Base-by-base conservation (phyloP, 2,797 vertebrate species). In the Anguilla marmorata region DNA sequence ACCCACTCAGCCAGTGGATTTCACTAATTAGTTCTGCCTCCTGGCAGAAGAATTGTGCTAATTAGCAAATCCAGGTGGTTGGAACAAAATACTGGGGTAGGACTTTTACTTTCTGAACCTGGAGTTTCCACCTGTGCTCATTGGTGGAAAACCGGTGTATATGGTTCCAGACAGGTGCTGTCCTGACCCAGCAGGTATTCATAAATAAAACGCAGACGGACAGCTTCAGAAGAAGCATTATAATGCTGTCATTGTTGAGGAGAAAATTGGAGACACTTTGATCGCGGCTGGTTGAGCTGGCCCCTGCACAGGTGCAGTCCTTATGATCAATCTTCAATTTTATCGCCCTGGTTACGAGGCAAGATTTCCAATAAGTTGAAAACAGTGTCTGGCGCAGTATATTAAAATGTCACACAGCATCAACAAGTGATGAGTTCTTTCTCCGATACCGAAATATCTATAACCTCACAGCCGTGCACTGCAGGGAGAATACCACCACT, bases 321-420 rank as follows among this genome's bases (percentile, higher is more conserved):
- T 86, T 63, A 83, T 88, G 66, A 45, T 80, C 88, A 86, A 24
- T 88, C 54, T 86, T 56, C 56, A 86, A 48, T 48, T 86, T 66
- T 69, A 86, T 84, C 88, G 63, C 88, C 74, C 69, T 33, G 54
- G 56, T 86, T 80, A 33, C 72, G 19, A 63, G 45, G 79, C 86
- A 63, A 19, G n/a, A 82, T 37, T 48, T 54, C 76, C 41, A 45
- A 86, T 72, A 27, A 74, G 85, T 30, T 27, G 45, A 54, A 16
- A 19, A 79, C 45, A 83, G 79, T 56, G 33, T 84, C 48, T 86
- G 50, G 58, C 79, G 11, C 30, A 27, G 76, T 56, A 79, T 84
- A 83, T 86, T 82, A 88, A 79, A 83, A 86, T 82, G 76, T 58
- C 45, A 69, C 21, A 45, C 33, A 21, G 74, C 33, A 82, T 82